Evolutionary conservation across 2,113 vertebrate genomes (phyloP), one percentile per base, ranked within the genome.

Genomic region (Apteryx mantelli): DNA sequence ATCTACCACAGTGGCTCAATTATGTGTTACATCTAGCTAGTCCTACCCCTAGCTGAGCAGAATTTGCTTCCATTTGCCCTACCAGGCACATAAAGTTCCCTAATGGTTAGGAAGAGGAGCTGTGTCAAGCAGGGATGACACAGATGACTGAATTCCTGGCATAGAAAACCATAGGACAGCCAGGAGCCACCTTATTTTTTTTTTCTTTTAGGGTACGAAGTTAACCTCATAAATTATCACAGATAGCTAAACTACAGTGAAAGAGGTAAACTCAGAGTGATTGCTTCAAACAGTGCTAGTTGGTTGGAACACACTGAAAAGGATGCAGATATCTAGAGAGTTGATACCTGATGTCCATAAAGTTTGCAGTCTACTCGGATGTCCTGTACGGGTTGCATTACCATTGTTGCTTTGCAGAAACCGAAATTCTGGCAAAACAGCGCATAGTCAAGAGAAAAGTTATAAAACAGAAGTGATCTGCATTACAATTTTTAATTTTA

Each of bases 401-500:
- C 21, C 73, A 91, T 11, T 3, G 34, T 34, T 6, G 95, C 97
- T 69, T 55, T 97, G 81, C 98, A 99, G 96, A 98, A 98, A 32
- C 98, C 98, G 44, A 96, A 96, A 89, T 97, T 97, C 98, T 98
- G 91, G n/a, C 28, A 94, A 74, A 86, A 71, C 16, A 86, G 78
- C 94, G 92, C 53, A 91, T 1, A 91, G 22, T n/a, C 8, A 66
- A 78, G 40, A 88, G n/a, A 70, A 87, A 88, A 44, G 36, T 95
- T 89, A 70, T 22, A 76, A 90, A 89, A 60, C 9, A 77, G 42
- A 83, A 25, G 4, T 64, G 17, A 18, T 1, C 10, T 86, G 32
- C 56, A 24, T 85, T 55, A n/a, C 6, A 55, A 4, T 32, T 88
- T 64, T 87, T 52, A 40, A 70, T 91, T 74, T 81, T 55, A 60